phyloP scores from a whole-genome alignment of 2,113 vertebrate genomes.

The Clinocottus analis region DNA sequence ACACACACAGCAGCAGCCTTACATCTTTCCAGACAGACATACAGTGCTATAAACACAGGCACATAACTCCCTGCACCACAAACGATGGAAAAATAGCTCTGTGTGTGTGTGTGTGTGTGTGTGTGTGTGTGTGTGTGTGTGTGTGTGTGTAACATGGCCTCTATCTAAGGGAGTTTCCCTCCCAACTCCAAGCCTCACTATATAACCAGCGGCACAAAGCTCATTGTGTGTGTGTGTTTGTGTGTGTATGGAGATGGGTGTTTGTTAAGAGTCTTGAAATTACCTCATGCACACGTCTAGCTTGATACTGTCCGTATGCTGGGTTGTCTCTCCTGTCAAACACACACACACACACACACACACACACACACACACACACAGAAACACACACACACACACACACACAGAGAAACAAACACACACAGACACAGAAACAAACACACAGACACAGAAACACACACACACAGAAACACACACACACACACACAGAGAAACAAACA shows the following conservation, averaged over 20 bases:
- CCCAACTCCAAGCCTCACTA: conserved; percentile 27
- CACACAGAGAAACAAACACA: conserved; percentile 19
- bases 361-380: conserved; percentile 38
- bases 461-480: conserved; percentile 27
- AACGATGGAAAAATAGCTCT: conserved; percentile 63
- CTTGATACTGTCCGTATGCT: conserved; percentile 41
- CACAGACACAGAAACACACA: conserved; percentile 36
- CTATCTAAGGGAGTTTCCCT: conserved; percentile 64
- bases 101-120: conserved; percentile 46
- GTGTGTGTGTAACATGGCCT: conserved; percentile 41
- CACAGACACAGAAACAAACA: conserved; percentile 8
- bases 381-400: conserved; percentile 28
- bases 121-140: conserved; percentile 41
- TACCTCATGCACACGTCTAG: conserved; percentile 56
- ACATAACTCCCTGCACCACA: conserved; percentile 57
- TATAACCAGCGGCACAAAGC: conserved; percentile 28
- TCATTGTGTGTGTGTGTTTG: conserved; percentile 17
- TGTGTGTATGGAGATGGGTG: neutral
- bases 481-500: conserved; percentile 42
- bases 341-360: conserved; percentile 35
- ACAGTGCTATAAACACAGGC: conserved; percentile 66
- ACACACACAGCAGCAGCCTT: conserved; percentile 26
- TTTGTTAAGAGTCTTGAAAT: conserved; percentile 50
- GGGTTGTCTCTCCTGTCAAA: neutral
- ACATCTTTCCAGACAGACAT: conserved; percentile 62